Evolutionary conservation across 1,140 invertebrate genomes (phyloP).

Genomic region (Trichonephila clavipes): DNA sequence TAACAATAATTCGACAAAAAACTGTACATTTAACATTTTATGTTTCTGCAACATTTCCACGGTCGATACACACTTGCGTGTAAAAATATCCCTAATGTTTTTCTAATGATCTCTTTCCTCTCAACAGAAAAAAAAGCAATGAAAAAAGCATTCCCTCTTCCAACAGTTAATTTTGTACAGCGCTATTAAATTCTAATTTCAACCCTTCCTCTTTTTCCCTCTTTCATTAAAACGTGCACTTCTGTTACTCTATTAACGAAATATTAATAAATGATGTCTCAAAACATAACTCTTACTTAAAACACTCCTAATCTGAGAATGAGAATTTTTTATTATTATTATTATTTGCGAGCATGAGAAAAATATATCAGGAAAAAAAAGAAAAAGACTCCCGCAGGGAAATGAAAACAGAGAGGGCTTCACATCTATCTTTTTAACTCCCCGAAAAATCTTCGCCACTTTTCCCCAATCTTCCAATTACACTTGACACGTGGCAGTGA

Average conservation of each 20-base stretch:
- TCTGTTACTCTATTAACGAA: constrained; percentile 71
- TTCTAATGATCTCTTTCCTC: constrained; percentile 57
- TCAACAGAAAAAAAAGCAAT: not conserved
- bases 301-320: constrained; percentile 57
- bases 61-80: not conserved
- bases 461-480: constrained; percentile 75
- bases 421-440: constrained; percentile 74
- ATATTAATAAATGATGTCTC: constrained; percentile 76
- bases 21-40: not conserved
- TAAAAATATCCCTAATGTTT: constrained; percentile 44
- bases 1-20: not conserved
- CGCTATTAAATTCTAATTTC: constrained; percentile 75
- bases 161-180: constrained; percentile 69
- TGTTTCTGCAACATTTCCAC: not conserved
- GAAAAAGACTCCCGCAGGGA: constrained; percentile 45
- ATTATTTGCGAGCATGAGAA: constrained; percentile 46
- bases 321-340: constrained; percentile 31
- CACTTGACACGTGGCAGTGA: constrained; percentile 76
- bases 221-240: constrained; percentile 50
- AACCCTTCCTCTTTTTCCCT: not conserved
- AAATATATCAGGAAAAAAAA: constrained; percentile 66
- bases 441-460: constrained; percentile 73
- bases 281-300: constrained; percentile 76
- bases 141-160: not conserved
- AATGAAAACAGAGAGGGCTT: constrained; percentile 71